Conservation (phyloP, 2,888 invertebrate genomes). For the Calliphora vomitoria region DNA sequence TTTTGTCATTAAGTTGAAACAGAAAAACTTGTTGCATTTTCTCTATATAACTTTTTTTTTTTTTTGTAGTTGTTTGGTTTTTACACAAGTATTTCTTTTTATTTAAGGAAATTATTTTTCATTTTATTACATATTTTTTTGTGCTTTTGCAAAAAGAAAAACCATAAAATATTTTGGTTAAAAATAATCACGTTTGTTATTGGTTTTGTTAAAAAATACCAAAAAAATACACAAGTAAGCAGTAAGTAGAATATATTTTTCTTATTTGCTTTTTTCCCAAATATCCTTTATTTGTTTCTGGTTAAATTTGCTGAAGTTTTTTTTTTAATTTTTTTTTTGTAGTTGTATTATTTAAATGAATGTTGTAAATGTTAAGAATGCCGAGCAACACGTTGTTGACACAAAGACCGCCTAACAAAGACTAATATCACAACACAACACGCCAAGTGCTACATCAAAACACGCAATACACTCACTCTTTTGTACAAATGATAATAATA, state of each 20-base stretch:
- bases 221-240: no score
- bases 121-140: neutral
- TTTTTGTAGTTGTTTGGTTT: neutral
- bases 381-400: conserved; percentile 83
- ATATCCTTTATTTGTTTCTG: conserved; percentile 43
- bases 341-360: conserved; percentile 30
- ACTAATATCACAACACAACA: conserved; percentile 78
- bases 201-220: conserved; percentile 9
- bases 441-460: conserved; percentile 71
- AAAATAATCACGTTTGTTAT: conserved; percentile 36
- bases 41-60: neutral
- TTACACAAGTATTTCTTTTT: conserved; percentile 17
- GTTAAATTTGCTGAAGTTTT: conserved; percentile 29
- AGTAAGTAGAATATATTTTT: neutral
- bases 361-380: conserved; percentile 50
- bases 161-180: conserved; percentile 14
- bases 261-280: conserved; percentile 7
- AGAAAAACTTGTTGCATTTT: conserved; percentile 65
- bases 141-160: neutral
- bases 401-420: conserved; percentile 83
- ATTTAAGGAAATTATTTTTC: neutral
- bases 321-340: conserved; percentile 25
- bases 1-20: conserved; percentile 20
- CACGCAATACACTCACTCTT: conserved; percentile 72
- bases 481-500: conserved; percentile 61